Evolutionary conservation across 2,888 invertebrate species (phyloP).

Genomic region (Dorcus parallelipipedus): DNA sequence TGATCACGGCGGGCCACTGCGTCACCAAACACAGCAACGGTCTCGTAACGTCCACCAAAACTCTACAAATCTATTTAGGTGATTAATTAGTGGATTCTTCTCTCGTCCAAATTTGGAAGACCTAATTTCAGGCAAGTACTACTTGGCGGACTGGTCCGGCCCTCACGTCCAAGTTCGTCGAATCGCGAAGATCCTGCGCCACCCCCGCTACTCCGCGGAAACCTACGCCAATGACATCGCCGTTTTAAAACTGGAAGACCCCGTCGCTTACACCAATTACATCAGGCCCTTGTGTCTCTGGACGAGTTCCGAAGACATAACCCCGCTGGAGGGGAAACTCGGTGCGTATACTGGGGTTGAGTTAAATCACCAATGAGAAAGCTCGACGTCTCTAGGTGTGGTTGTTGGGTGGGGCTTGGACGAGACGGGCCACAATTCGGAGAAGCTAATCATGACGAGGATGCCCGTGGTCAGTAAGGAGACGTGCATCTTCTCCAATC

Average conservation of each 20-base stretch:
- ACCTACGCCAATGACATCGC: constrained; percentile 42
- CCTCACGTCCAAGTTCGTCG: constrained; percentile 43
- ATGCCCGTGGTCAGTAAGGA: constrained; percentile 61
- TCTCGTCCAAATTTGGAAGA: neutral
- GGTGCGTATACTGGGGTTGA: constrained; percentile 19
- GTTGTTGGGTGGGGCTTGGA: constrained; percentile 56
- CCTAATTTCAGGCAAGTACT: constrained; percentile 40
- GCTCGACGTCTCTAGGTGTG: constrained; percentile 13
- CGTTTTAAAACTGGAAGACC: constrained; percentile 33
- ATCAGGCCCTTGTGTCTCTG: constrained; percentile 45
- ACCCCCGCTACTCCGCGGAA: constrained; percentile 39
- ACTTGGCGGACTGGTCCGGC: constrained; percentile 42
- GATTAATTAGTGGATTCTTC: neutral
- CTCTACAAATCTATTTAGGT: constrained; percentile 45
- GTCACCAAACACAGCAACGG: constrained; percentile 35
- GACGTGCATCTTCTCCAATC: constrained; percentile 59
- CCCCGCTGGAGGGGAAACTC: constrained; percentile 30
- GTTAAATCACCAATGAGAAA: no score
- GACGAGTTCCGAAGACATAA: constrained; percentile 31
- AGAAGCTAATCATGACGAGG: constrained; percentile 55
- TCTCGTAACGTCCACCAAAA: constrained; percentile 36
- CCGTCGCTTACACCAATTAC: constrained; percentile 39
- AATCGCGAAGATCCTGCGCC: constrained; percentile 37
- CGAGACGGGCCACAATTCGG: constrained; percentile 56
- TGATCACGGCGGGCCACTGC: constrained; percentile 46